A percentile compares a stretch with the other conserved stretches of the same genome.
phyloP scores from a whole-genome alignment of 2,113 vertebrate species.

The Chaetodon auriga region DNA sequence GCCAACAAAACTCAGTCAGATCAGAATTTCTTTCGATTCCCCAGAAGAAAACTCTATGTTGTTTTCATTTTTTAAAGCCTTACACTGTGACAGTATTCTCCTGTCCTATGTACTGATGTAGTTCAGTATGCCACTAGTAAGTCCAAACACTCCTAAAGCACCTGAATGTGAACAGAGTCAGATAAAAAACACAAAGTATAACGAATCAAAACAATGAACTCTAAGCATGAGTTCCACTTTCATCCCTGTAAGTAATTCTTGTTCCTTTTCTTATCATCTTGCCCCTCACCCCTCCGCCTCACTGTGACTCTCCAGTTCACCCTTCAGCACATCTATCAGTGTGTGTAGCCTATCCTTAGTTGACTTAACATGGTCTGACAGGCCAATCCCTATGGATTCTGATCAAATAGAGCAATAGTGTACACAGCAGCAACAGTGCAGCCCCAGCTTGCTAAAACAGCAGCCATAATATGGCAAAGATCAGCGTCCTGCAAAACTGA shows the following conservation, averaged over 20 bases:
- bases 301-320: constrained; percentile 62
- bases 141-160: neutral
- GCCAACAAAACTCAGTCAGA: neutral
- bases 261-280: constrained; percentile 1
- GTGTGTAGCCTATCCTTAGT: constrained; percentile 66
- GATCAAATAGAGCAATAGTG: constrained; percentile 79
- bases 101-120: neutral
- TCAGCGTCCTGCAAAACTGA: constrained; percentile 66
- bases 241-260: constrained; percentile 10
- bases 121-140: neutral
- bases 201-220: neutral
- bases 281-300: constrained; percentile 10
- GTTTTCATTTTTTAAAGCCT: neutral
- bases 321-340: constrained; percentile 73
- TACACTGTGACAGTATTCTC: neutral
- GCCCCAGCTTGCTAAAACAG: constrained; percentile 66
- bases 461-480: constrained; percentile 75
- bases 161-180: neutral
- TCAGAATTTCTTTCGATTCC: neutral
- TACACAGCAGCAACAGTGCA: constrained; percentile 75
- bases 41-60: neutral
- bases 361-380: constrained; percentile 78
- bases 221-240: constrained; percentile 2
- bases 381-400: constrained; percentile 81
- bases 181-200: neutral